Evolutionary conservation across 1,140 invertebrate species (phyloP), one percentile per base, ranked within the genome.

Genomic region (Macrobrachium nipponense): DNA sequence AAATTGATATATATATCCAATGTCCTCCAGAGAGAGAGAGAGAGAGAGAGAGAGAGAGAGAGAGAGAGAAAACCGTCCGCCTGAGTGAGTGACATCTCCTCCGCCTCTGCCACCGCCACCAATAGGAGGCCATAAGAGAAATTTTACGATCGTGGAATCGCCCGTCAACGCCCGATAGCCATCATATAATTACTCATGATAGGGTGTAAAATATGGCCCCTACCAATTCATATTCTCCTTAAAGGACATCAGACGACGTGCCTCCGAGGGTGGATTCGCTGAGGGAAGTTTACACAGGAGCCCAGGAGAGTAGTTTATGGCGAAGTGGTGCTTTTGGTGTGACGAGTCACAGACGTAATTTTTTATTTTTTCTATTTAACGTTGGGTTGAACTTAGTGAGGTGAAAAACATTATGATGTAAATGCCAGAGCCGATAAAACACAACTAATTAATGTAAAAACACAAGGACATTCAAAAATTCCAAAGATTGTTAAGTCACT

Each of bases 121-220:
- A 23, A n/a, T 36, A 27, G 18, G 58, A 62, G 18, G 59, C 61
- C 81, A 62, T 82, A 82, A 82, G 70, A 73, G 59, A 36, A 75
- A 44, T 75, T 82, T 82, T 82, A 82, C 81, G 70, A 75, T 75
- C 59, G 23, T 14, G 72, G 43, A 82, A 82, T 82, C 58, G 44
- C 70, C 70, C 20, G 81, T 82, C 70, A 82, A 82, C 70, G 61
- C 70, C 58, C 81, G 81, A 82, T 82, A 75, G 70, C 70, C 81
- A 82, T 82, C 81, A 82, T 44, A 75, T 82, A 82, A 82, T 82
- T 82, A 82, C 81, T 82, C 72, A 82, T 82, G 81, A 82, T 73
- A 62, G 81, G 81, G 70, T 75, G 81, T 75, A 76, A 75, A 82
- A 75, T 82, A 82, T 82, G 60, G 81, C 64, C 70, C 81, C 64